These are phyloP conservation scores for Delichon dasypus DNA, from an alignment of 2,797 vertebrate genomes.

Conservation along the genomic window DNA sequence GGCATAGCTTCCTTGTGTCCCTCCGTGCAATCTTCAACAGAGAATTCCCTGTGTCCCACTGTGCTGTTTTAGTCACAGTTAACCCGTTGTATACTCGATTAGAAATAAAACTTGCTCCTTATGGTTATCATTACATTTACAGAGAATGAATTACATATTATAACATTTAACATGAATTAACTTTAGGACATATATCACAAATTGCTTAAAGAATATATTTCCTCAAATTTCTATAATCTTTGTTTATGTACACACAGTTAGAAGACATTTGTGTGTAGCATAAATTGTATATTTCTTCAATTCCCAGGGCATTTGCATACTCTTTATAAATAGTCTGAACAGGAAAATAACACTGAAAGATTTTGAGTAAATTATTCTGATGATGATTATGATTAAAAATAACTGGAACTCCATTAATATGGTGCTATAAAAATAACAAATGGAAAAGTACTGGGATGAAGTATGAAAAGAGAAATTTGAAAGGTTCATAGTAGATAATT, in stretches of 20 bases:
- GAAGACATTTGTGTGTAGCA: background rate
- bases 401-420: slow-evolving; percentile 24
- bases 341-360: slow-evolving; percentile 16
- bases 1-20: no score
- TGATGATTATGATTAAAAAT: slow-evolving; percentile 31
- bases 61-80: no score
- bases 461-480: background rate
- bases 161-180: no score
- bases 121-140: no score
- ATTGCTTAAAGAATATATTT: background rate
- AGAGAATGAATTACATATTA: no score
- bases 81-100: no score
- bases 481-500: background rate
- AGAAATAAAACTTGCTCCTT: no score
- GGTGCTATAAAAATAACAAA: slow-evolving; percentile 5
- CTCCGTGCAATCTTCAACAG: no score
- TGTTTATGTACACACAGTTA: background rate
- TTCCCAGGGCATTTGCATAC: background rate
- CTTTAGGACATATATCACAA: no score
- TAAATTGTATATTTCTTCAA: background rate
- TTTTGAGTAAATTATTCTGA: slow-evolving; percentile 38
- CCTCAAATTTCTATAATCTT: background rate
- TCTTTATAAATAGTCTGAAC: slow-evolving; percentile 3
- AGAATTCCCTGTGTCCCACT: no score
- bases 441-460: background rate